A percentile compares a stretch with the other conserved stretches of the same genome.
phyloP scores from a whole-genome alignment of 2,113 vertebrate species.

The Camarhynchus parvulus region DNA sequence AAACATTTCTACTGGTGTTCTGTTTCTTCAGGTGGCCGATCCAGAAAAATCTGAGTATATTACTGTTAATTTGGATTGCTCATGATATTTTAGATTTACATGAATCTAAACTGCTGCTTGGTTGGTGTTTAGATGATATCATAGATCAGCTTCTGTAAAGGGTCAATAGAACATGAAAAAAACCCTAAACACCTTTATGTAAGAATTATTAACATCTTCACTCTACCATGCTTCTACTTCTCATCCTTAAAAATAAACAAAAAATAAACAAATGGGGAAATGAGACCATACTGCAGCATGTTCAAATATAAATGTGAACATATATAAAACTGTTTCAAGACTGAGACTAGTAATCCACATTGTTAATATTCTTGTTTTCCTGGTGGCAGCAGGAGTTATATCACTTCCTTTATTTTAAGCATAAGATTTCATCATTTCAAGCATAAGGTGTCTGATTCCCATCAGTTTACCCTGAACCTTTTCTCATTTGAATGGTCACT shows the following conservation, averaged over 20 bases:
- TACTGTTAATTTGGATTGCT: not conserved
- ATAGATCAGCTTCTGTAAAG: not conserved
- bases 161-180: not conserved
- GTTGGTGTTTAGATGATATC: not conserved
- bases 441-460: not conserved
- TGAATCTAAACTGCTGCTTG: not conserved
- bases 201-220: not conserved
- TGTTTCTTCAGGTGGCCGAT: not conserved
- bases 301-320: not conserved
- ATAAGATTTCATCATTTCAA: not conserved
- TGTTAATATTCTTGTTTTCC: not conserved
- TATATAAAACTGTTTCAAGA: not conserved
- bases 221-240: not conserved
- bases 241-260: not conserved
- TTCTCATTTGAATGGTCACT: not conserved
- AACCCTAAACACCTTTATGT: not conserved
- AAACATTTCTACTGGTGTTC: not conserved
- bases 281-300: not conserved
- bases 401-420: not conserved
- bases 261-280: fast-evolving
- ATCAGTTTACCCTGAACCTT: not conserved
- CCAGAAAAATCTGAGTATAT: not conserved
- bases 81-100: not conserved
- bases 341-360: not conserved
- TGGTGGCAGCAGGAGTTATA: not conserved